Evolutionary conservation across 2,113 vertebrate genomes (phyloP), one percentile per base, ranked within the genome.

Genomic region (Athene noctua): DNA sequence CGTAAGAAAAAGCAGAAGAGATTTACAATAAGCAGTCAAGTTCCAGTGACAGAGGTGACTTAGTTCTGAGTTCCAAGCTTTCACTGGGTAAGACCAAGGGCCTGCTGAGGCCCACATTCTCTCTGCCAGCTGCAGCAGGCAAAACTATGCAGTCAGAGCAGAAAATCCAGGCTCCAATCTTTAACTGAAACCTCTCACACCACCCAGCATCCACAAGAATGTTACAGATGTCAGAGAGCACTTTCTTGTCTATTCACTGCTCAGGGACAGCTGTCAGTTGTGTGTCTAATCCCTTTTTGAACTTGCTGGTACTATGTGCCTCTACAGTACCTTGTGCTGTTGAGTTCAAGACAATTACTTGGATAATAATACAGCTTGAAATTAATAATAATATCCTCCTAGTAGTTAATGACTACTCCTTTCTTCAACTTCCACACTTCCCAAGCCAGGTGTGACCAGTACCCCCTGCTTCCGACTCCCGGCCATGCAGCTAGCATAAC

Each of bases 51-150:
- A 78, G 42, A 72, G 11, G 46, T 44, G 1, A 61, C 77, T 72
- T 70, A 44, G n/a, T 42, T 49, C 0, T 36, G 42, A 79, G 30
- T 75, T 75, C 23, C 26, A 91, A 3, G 34, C n/a, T 84, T 58
- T 46, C 59, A 40, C 8, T 66, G 30, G 54, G 54, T 68, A 58
- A 66, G 49, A 89, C 15, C 63, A 74, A 52, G 23, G 32, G 34
- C 30, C 36, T 4, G 9, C 42, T 46, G 16, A 59, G n/a, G 30
- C 21, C 38, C 27, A 17, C 0, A 0, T 13, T 58, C 34, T 80
- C 54, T 84, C 38, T 19, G 12, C 21, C 68, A 84, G 77, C 68
- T 58, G 59, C 58, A 83, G 36, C 32, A 75, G 11, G 57, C 51
- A 93, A 23, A 63, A 54, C n/a, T 54, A 30, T 1, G 11, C 5